phyloP scores from a whole-genome alignment of 2,113 vertebrate genomes.

The Mandrillus leucophaeus region DNA sequence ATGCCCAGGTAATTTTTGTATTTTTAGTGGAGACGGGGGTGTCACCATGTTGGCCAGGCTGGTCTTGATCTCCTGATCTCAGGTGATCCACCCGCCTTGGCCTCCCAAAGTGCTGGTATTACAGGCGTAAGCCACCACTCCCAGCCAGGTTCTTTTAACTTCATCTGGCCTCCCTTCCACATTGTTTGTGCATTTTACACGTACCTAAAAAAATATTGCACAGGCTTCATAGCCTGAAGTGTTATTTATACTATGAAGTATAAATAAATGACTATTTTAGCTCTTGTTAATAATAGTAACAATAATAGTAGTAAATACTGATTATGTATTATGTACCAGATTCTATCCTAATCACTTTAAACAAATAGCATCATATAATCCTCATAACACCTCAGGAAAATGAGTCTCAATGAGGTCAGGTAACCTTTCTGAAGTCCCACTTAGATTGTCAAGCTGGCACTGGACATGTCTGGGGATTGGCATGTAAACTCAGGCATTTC shows the following conservation, averaged over 20 bases:
- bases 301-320: background rate
- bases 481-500: background rate
- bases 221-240: background rate
- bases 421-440: background rate
- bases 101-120: too few species aligned
- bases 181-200: background rate
- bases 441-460: too few species aligned
- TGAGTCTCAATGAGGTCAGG: background rate
- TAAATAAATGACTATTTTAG: background rate
- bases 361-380: background rate
- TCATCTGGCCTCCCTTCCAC: background rate
- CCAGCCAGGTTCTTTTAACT: background rate
- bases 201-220: background rate
- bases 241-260: background rate
- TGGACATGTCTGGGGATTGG: background rate
- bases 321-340: background rate
- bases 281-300: background rate
- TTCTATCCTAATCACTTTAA: background rate
- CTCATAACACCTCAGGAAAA: background rate
- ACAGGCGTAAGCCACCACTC: too few species aligned
- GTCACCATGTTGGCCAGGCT: too few species aligned
- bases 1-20: too few species aligned
- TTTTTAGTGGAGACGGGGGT: too few species aligned
- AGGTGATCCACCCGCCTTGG: too few species aligned
- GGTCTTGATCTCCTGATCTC: too few species aligned